phyloP scores from a whole-genome alignment of 2,888 invertebrate genomes.

The Gastracanthus pulcherrimus region DNA sequence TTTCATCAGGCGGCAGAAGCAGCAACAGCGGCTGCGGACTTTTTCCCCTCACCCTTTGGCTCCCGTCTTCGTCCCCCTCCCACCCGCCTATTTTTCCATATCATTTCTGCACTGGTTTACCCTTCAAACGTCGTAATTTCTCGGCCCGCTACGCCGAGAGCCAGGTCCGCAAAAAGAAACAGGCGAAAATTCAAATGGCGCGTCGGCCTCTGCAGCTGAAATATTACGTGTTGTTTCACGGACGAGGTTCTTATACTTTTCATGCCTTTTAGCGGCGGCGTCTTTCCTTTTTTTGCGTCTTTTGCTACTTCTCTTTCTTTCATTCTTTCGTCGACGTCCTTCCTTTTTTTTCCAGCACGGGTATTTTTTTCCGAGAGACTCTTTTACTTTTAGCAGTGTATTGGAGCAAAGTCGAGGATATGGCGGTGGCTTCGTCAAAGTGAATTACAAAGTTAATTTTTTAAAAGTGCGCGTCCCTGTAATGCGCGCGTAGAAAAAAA shows the following conservation, averaged over 20 bases:
- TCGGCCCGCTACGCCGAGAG: not conserved
- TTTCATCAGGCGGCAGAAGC: not conserved
- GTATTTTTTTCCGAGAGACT: not conserved
- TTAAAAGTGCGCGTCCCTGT: no score
- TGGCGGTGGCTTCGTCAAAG: not conserved
- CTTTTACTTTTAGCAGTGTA: not conserved
- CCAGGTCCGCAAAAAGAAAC: not conserved
- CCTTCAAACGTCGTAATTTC: not conserved
- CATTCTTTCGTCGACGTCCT: not conserved
- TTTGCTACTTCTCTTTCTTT: not conserved
- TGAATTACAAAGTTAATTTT: slow-evolving; percentile 20
- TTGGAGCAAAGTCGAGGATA: no score
- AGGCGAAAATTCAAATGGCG: not conserved
- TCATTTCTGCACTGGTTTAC: not conserved
- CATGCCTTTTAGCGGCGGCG: not conserved
- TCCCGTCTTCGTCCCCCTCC: not conserved
- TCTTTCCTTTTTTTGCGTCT: not conserved
- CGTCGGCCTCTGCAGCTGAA: not conserved
- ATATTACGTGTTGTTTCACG: slow-evolving; percentile 23
- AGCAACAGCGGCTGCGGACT: no score
- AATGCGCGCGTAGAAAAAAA: no score
- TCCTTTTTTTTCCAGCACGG: not conserved
- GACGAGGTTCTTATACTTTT: not conserved
- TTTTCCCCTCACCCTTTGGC: not conserved
- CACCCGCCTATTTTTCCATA: not conserved